Base-by-base conservation (phyloP, 1,140 invertebrate species). In the Bemisia tabaci region DNA sequence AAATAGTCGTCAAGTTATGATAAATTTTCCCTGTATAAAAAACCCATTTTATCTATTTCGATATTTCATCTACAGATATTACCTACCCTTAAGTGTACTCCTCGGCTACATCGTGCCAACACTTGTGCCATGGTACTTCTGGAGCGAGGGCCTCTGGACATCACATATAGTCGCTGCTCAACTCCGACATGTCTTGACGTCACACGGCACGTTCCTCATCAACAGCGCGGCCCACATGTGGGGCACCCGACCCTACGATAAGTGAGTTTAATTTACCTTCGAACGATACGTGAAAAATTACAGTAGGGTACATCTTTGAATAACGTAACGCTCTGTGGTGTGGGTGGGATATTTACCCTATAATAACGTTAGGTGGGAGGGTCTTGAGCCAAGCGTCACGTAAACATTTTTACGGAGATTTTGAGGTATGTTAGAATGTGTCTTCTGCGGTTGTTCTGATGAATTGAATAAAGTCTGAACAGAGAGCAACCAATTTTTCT, bases 201-300 rank as follows among this genome's bases (percentile, higher is more conserved):
- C 90, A 25, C 84, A 92, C 73, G 79, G 82, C 2, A 90, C 89
- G 0, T 91, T 88, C 86, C 80, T 84, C 33, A 87, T 91, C 26
- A 92, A 92, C 76, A 87, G 84, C 72, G 82, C 84, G 59, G 87
- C 89, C 5, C 89, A 91, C 73, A 80, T 84, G 70, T 87, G 82
- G 74, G 89, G 89, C 48, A 80, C 82, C 70, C 81, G 82, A 69
- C 89, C 89, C 2, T 92, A 90, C 76, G 88, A 91, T 74, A 79
- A 84, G 87, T 82, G 82, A 83, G 75, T 24, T 48, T 17, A 24
- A 65, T 65, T 21, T 22, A 64, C 33, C 17, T 22, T 9, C 5
- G n/a, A 5, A 62, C 33, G 33, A 48, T 48, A 48, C 33, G 33
- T 5, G 5, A 17, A 48, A 48, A 48, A 48, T 48, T 9, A 48